These are phyloP conservation scores for Telenomus remus DNA, from an alignment of 1,140 invertebrate genomes.

Conservation along the genomic window DNA sequence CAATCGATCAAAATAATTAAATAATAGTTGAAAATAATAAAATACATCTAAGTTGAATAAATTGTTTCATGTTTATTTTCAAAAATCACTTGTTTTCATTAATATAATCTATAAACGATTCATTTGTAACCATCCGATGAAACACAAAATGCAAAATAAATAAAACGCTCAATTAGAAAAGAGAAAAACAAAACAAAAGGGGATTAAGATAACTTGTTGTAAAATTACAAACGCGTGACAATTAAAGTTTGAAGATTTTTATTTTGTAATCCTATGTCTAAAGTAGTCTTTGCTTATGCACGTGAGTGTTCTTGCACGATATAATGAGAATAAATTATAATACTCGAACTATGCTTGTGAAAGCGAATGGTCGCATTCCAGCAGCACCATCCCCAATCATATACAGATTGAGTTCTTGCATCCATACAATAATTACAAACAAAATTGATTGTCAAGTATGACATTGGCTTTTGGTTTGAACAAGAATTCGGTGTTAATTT, in stretches of 20 bases:
- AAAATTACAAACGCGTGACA: conserved; percentile 52
- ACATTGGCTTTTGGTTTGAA: too few species aligned
- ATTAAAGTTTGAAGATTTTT: conserved; percentile 72
- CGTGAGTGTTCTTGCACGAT: conserved; percentile 73
- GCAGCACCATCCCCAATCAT: background rate
- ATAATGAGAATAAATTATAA: conserved; percentile 77
- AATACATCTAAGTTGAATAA: too few species aligned
- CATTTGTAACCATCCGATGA: too few species aligned
- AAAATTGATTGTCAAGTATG: conserved; percentile 3
- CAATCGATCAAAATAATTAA: too few species aligned
- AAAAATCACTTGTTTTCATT: too few species aligned
- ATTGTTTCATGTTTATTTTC: too few species aligned
- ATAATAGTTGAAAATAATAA: too few species aligned
- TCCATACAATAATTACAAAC: conserved; percentile 9
- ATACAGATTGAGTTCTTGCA: background rate
- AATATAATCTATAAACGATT: too few species aligned
- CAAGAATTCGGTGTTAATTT: too few species aligned
- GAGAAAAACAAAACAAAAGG: background rate
- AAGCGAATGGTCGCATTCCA: conserved; percentile 64
- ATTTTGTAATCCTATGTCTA: conserved; percentile 75
- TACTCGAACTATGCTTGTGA: conserved; percentile 74
- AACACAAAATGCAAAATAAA: too few species aligned
- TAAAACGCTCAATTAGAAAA: too few species aligned
- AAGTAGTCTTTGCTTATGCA: conserved; percentile 74
- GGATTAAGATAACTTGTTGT: conserved; percentile 2